These are phyloP conservation scores for Empidonax alnorum DNA, from an alignment of 2,113 vertebrate genomes.

Conservation along the genomic window DNA sequence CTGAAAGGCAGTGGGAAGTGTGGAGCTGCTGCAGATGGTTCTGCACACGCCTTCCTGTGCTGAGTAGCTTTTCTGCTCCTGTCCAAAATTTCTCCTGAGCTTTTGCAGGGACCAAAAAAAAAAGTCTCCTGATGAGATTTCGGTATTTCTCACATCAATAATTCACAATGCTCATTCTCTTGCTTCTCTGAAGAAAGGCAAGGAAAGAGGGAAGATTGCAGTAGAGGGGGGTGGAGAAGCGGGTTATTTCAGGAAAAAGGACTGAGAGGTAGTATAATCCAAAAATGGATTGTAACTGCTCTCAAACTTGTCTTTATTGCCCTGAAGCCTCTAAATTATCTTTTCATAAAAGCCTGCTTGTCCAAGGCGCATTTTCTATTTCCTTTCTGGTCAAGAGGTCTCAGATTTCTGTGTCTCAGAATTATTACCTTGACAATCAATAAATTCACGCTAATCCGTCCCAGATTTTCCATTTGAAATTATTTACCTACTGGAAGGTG, in stretches of 20 bases:
- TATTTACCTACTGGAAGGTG: constrained; percentile 40
- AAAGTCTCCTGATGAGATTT: neutral
- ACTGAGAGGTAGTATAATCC: constrained; percentile 18
- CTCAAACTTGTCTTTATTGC: constrained; percentile 34
- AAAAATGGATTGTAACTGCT: constrained; percentile 17
- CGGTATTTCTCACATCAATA: constrained; percentile 2
- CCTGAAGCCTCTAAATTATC: constrained; percentile 30
- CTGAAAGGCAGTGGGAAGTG: neutral
- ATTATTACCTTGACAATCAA: neutral
- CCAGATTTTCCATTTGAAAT: constrained; percentile 8
- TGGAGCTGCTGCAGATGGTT: neutral
- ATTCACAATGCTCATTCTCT: neutral
- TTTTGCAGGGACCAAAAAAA: neutral
- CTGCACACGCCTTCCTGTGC: neutral
- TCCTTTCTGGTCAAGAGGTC: constrained; percentile 19
- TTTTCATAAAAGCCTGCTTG: constrained; percentile 22
- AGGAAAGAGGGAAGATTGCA: neutral
- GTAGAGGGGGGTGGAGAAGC: neutral
- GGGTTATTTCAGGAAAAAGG: constrained; percentile 26
- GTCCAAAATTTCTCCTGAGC: neutral
- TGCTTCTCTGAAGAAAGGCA: constrained; percentile 1
- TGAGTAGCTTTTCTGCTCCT: neutral
- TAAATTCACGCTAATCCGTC: neutral
- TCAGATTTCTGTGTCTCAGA: constrained; percentile 17
- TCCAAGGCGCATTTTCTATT: neutral